A percentile compares a stretch with the other conserved stretches of the same genome.
Conservation (phyloP, 2,113 vertebrate genomes). For the Oostethus manadensis region DNA sequence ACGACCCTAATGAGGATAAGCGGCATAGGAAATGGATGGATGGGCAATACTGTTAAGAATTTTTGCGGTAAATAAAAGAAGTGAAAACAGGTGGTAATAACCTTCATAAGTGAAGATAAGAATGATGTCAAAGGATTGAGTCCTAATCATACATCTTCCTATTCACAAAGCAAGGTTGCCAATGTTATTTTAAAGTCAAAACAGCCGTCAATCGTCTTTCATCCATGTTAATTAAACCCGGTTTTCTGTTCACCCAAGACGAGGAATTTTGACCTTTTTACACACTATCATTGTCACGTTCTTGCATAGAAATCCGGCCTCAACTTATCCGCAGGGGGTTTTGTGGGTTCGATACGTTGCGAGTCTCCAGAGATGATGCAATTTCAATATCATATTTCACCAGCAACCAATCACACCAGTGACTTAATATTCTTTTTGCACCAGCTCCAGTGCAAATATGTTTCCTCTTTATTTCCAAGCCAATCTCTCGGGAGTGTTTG, state of each 20-base stretch:
- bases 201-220: slow-evolving; percentile 1
- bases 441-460: slow-evolving; percentile 35
- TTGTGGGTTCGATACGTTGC: not conserved
- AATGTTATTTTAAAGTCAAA: not conserved
- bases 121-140: not conserved
- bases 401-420: slow-evolving; percentile 8
- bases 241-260: not conserved
- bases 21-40: too few relatives aligned
- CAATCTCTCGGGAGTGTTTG: slow-evolving; percentile 46
- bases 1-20: too few relatives aligned
- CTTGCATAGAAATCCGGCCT: not conserved
- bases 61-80: too few relatives aligned
- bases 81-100: not conserved
- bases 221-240: not conserved
- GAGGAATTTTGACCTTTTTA: not conserved
- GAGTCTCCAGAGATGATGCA: slow-evolving; percentile 15
- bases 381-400: slow-evolving; percentile 13
- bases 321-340: not conserved
- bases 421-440: slow-evolving; percentile 43
- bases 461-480: slow-evolving; percentile 47
- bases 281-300: not conserved
- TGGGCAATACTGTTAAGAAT: too few relatives aligned
- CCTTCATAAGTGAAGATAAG: not conserved
- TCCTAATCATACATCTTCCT: not conserved
- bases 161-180: slow-evolving; percentile 1